Evolutionary conservation across 2,888 invertebrate species (phyloP).

Genomic region (Drosophila histrio): DNA sequence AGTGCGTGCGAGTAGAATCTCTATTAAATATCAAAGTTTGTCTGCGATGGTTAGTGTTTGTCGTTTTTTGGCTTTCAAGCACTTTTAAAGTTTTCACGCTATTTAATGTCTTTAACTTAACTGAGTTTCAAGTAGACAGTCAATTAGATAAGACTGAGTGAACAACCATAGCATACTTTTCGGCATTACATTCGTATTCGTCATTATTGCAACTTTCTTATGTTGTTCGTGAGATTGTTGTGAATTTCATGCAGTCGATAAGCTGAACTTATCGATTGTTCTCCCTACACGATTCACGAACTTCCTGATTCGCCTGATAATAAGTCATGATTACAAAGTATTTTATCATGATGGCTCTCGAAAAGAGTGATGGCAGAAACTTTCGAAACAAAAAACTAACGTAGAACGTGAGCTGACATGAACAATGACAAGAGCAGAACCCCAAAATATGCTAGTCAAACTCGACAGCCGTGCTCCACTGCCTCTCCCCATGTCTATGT

Average conservation of each 20-base stretch:
- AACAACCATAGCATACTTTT: background rate
- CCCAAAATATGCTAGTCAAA: slow-evolving; percentile 49
- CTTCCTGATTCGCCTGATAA: slow-evolving; percentile 25
- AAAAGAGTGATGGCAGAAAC: slow-evolving; percentile 2
- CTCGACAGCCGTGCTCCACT: slow-evolving; percentile 32
- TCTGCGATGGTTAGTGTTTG: background rate
- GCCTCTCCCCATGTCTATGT: background rate
- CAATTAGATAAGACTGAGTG: background rate
- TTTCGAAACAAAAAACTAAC: background rate
- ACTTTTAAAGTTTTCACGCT: background rate
- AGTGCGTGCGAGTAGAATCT: background rate
- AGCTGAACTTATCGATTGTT: slow-evolving; percentile 17
- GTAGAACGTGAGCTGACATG: slow-evolving; percentile 37
- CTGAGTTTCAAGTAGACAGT: background rate
- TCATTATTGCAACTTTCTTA: background rate
- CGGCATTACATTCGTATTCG: too few relatives aligned
- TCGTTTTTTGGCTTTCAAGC: background rate
- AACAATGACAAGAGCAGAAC: slow-evolving; percentile 17
- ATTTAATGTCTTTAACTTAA: background rate
- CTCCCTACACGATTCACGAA: background rate
- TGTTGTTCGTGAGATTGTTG: background rate
- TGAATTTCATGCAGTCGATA: background rate
- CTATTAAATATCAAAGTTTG: slow-evolving; percentile 37
- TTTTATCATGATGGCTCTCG: slow-evolving; percentile 20
- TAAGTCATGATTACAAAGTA: slow-evolving; percentile 35